Evolutionary conservation across 2,113 vertebrate genomes (phyloP).

Genomic region (Anguilla japonica): DNA sequence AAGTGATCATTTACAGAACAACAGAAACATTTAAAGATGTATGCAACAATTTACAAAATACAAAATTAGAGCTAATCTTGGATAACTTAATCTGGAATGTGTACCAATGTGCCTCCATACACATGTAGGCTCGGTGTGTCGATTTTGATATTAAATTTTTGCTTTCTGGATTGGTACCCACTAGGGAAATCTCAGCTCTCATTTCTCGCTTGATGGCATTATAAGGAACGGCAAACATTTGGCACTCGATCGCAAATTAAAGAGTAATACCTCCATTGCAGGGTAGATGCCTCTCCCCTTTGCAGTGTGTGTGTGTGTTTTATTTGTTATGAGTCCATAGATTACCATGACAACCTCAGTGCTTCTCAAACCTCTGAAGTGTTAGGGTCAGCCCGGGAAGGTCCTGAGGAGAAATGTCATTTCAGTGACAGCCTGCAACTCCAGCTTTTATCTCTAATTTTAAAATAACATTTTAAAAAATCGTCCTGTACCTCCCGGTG

Average conservation of each 20-base stretch:
- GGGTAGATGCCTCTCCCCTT: conserved; percentile 38
- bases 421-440: conserved; percentile 48
- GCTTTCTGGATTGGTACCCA: neutral
- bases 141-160: neutral
- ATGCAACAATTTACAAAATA: neutral
- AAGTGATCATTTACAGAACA: no score
- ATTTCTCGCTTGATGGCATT: conserved; percentile 47
- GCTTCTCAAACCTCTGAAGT: conserved; percentile 50
- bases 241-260: conserved; percentile 39
- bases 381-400: conserved; percentile 50
- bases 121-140: neutral
- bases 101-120: neutral
- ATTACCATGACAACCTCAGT: conserved; percentile 59
- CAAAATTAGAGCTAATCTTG: neutral
- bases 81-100: neutral
- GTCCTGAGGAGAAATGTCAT: conserved; percentile 54
- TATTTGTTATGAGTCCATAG: conserved; percentile 52
- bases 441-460: conserved; percentile 25
- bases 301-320: conserved; percentile 11
- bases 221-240: conserved; percentile 39
- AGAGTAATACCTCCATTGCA: conserved; percentile 51
- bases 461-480: conserved; percentile 37
- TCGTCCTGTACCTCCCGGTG: neutral
- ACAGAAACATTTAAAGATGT: no score
- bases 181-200: conserved; percentile 19